These are phyloP conservation scores for Xenotilapia longispinis DNA, from an alignment of 2,113 vertebrate genomes.

Conservation along the genomic window DNA sequence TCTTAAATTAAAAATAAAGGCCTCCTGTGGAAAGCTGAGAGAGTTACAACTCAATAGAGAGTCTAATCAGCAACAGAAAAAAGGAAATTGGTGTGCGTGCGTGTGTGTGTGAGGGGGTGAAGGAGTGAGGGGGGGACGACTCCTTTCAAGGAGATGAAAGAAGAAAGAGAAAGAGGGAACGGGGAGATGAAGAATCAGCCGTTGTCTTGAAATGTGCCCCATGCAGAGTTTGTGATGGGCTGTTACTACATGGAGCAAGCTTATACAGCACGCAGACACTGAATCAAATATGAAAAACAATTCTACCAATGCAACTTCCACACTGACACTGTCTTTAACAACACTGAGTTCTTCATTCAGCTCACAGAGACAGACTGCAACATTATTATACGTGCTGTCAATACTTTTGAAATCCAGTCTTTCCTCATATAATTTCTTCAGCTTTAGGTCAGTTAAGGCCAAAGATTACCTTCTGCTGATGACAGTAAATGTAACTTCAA, in stretches of 20 bases:
- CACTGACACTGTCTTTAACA: not conserved
- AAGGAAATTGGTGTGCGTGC: not conserved
- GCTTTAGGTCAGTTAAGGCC: not conserved
- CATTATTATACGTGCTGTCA: not conserved
- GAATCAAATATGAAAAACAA: not conserved
- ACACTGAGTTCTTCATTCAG: not conserved
- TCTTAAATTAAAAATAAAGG: not conserved
- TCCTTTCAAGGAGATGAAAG: not conserved
- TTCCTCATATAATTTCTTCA: not conserved
- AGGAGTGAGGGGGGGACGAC: not conserved
- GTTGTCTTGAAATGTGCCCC: constrained; percentile 15
- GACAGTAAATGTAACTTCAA: not conserved
- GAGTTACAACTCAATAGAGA: not conserved
- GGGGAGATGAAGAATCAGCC: not conserved
- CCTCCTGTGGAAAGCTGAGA: not conserved
- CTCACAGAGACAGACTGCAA: not conserved
- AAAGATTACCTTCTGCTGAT: not conserved
- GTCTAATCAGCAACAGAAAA: not conserved
- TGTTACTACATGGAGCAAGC: constrained; percentile 6
- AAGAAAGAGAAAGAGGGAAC: not conserved
- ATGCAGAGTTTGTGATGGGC: constrained; percentile 37
- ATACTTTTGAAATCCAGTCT: not conserved
- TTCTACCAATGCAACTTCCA: not conserved
- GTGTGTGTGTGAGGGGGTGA: not conserved
- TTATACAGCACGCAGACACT: not conserved